Evolutionary conservation across 1,140 invertebrate genomes (phyloP).

Genomic region (Procambarus virginalis): DNA sequence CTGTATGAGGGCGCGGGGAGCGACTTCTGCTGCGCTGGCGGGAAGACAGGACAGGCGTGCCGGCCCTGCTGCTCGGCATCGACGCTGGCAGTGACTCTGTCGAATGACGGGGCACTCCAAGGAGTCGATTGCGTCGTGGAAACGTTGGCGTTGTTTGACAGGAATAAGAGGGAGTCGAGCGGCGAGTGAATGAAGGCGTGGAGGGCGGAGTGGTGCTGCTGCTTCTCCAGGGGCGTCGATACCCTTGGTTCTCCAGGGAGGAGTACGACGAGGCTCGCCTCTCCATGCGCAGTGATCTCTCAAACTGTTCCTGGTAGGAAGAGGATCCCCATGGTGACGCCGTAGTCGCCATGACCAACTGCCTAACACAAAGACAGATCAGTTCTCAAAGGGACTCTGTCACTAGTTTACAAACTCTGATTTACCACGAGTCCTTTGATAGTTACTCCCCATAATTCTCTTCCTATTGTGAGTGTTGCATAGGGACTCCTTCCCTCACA

Average conservation of each 20-base stretch:
- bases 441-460: neutral
- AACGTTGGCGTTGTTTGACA: conserved; percentile 24
- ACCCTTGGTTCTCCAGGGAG: conserved; percentile 15
- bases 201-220: conserved; percentile 31
- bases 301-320: conserved; percentile 15
- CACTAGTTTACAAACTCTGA: neutral
- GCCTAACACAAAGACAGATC: neutral
- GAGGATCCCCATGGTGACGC: neutral
- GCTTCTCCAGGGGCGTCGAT: neutral
- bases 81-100: conserved; percentile 25
- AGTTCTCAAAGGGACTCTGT: neutral
- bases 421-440: neutral
- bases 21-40: conserved; percentile 11
- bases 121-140: neutral
- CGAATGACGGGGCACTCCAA: conserved; percentile 14
- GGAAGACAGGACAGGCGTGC: neutral
- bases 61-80: conserved; percentile 13
- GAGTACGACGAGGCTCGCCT: neutral
- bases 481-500: neutral
- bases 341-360: conserved; percentile 22
- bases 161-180: conserved; percentile 24
- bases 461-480: too few species aligned
- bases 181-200: conserved; percentile 1
- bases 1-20: conserved; percentile 44
- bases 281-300: neutral